phyloP scores from a whole-genome alignment of 2,113 vertebrate species.

The Echinops telfairi region DNA sequence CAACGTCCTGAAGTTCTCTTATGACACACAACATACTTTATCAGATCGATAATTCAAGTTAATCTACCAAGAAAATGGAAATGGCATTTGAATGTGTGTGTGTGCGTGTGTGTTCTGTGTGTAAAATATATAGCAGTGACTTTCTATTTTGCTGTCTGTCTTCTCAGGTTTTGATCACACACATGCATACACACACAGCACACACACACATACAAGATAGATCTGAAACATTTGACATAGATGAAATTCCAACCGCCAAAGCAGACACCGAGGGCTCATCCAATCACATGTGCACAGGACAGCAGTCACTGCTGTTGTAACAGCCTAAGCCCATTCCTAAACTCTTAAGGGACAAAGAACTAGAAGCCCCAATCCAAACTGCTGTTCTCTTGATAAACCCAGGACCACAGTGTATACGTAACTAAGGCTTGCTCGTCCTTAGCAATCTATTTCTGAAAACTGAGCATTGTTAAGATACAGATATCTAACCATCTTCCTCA shows the following conservation, averaged over 20 bases:
- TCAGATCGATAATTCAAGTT: conserved; percentile 80
- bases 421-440: not conserved
- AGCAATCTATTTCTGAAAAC: not conserved
- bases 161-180: conserved; percentile 83
- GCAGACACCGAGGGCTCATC: not conserved
- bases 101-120: conserved; percentile 68
- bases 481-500: rapidly evolving
- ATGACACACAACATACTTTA: conserved; percentile 83
- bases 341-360: not conserved
- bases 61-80: conserved; percentile 77
- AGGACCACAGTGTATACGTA: too few relatives aligned
- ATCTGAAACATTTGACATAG: not conserved
- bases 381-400: not conserved
- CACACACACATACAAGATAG: not conserved
- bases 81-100: conserved; percentile 64
- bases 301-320: not conserved
- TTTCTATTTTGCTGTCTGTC: conserved; percentile 81
- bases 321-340: not conserved
- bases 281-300: too few relatives aligned
- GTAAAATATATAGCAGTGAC: conserved; percentile 73
- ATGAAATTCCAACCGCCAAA: not conserved
- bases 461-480: not conserved
- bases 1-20: conserved; percentile 68
- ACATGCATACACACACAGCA: conserved; percentile 32
- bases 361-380: not conserved